Evolutionary conservation across 30 jellyfish, hydroid and myxozoan genomes (phyloP), one percentile per base, ranked within the genome.

Genomic region (Euphysa ruthae): DNA sequence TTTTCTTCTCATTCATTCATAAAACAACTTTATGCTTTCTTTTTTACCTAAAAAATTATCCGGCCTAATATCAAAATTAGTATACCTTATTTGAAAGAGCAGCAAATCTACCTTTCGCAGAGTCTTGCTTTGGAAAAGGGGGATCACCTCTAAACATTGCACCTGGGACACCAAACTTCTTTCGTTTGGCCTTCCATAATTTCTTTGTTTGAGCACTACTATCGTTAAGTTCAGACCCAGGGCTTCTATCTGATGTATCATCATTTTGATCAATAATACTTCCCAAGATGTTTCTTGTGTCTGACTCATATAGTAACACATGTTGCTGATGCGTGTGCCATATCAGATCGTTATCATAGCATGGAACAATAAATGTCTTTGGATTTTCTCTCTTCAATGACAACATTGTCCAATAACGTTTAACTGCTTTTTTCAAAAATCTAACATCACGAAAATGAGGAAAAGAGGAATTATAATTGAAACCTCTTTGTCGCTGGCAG

Each of bases 101-200:
- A n/a, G n/a, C n/a, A n/a, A n/a, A n/a, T n/a, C n/a, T n/a, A n/a
- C n/a, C n/a, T n/a, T n/a, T n/a, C n/a, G n/a, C n/a, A n/a, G n/a
- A n/a, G n/a, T n/a, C n/a, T n/a, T n/a, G n/a, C 54, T 30, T 4
- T 0, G 80, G 80, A 3, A 51, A 14, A 10, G 95, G 92, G 21
- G 95, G 93, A 3, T 75, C 85, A 6, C 95, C 95, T 18, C 95
- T 75, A 63, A 64, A 84, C 95, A 84, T 84, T 6, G 94, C 93
- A 50, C 95, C 95, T 2, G 95, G 58, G 2, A 84, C 93, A 28
- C 90, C 93, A 62, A 84, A 65, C 19, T 70, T 63, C 64, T 43
- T 55, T 18, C 77, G 71, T 43, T 55, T 70, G 26, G 50, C 82
- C 30, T 57, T 72, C 93, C 92, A 76, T 26, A 84, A 72, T 29